Evolutionary conservation across 1,140 invertebrate species (phyloP), one percentile per base, ranked within the genome.

Genomic region (Dendrolimus punctatus): DNA sequence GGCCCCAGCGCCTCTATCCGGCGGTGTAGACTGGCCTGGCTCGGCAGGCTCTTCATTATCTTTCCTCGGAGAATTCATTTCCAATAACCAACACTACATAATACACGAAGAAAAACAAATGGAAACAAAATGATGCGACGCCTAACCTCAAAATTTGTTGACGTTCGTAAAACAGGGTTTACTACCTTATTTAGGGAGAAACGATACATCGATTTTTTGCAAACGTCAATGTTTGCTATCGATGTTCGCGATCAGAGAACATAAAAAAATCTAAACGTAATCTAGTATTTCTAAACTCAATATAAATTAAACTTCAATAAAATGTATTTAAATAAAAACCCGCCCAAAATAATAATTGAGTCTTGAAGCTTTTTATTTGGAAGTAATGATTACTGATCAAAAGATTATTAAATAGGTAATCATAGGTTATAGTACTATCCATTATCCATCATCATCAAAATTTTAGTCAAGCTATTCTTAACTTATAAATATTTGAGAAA

Each of bases 141-240:
- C 69, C 73, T 85, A 85, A 85, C 80, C 82, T 85, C 59, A 76
- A 85, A 71, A 58, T 65, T 58, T 64, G 64, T 73, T 81, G 78
- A 81, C 74, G 65, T 73, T 62, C 38, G 47, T 51, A 23, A n/a
- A n/a, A 23, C 23, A 23, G 23, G 23, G 23, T 23, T 23, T 23
- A 23, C 23, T 23, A 1, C 3, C 23, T 3, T 43, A 43, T 43
- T 43, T 8, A 43, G 36, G 36, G 36, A 9, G 4, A 9, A 9
- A 46, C 4, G 8, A 37, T 37, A 46, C 46, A 23, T 46, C n/a
- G 38, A 46, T 6, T 2, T 5, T 46, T 37, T 46, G 2, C n/a
- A 36, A 46, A 46, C 46, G 49, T 8, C 6, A 5, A 45, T 6
- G 6, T 5, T 45, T 45, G n/a, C 5, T 2, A 45, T 6, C n/a